Conservation (phyloP, 1,140 invertebrate genomes). For the Yoshiicerus persimilis region DNA sequence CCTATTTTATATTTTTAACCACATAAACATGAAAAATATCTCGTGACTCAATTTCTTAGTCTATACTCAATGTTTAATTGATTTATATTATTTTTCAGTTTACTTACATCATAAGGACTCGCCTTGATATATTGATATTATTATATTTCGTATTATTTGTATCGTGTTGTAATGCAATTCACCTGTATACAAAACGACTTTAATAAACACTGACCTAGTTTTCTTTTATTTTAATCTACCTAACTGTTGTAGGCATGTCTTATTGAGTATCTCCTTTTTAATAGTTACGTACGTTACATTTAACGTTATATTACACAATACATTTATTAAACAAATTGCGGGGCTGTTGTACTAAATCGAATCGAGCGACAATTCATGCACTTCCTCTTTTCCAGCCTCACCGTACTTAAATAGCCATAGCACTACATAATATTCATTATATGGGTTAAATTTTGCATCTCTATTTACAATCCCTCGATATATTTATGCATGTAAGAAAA, state of each 20-base stretch:
- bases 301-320: not conserved
- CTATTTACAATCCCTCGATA: not conserved
- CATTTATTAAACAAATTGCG: not conserved
- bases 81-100: not conserved
- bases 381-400: not conserved
- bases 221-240: not conserved
- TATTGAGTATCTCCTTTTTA: not conserved
- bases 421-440: not conserved
- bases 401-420: not conserved
- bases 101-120: not conserved
- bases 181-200: not conserved
- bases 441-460: not conserved
- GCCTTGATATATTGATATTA: not conserved
- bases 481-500: not conserved
- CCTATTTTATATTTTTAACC: not conserved
- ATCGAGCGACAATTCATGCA: not conserved
- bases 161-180: not conserved
- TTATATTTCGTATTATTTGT: not conserved
- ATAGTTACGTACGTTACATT: not conserved
- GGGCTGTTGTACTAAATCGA: not conserved
- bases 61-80: not conserved
- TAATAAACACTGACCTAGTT: not conserved
- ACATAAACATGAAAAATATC: constrained; percentile 5
- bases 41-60: not conserved
- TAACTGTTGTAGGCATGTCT: not conserved